Percentiles rank a stretch among this genome's conserved stretches.
phyloP scores from a whole-genome alignment of 2,113 vertebrate genomes.

The Pardalotus punctatus region DNA sequence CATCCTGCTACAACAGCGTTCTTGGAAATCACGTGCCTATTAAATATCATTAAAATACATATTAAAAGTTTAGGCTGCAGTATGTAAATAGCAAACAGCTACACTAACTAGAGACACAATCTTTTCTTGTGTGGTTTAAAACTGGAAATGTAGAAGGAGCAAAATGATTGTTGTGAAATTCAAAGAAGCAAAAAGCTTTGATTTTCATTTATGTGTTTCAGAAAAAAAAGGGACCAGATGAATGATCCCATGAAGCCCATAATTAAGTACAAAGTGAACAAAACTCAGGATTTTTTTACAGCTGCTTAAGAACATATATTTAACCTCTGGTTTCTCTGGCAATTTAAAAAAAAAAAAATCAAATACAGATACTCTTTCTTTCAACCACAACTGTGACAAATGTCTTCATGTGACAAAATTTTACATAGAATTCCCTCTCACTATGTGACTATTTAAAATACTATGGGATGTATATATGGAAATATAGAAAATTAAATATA shows the following conservation, averaged over 20 bases:
- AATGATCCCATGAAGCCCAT: background rate
- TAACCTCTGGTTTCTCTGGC: background rate
- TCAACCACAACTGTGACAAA: background rate
- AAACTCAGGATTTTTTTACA: background rate
- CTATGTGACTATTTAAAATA: background rate
- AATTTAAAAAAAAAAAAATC: background rate
- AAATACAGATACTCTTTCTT: background rate
- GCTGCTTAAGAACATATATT: background rate
- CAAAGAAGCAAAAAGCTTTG: constrained; percentile 37
- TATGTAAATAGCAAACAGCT: constrained; percentile 50
- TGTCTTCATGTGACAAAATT: background rate
- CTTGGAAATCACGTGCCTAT: constrained; percentile 19
- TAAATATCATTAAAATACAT: constrained; percentile 27
- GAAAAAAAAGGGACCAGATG: constrained; percentile 1
- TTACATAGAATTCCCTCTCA: background rate
- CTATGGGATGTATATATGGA: background rate
- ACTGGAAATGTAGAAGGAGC: background rate
- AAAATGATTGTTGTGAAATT: constrained; percentile 43
- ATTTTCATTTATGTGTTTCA: constrained; percentile 17
- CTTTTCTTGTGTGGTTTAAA: constrained; percentile 1
- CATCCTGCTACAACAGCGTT: background rate
- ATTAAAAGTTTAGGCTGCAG: constrained; percentile 54
- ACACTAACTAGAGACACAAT: background rate
- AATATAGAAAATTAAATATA: background rate
- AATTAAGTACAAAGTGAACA: background rate